A percentile compares a stretch with the other conserved stretches of the same genome.
Evolutionary conservation across 2,797 vertebrate genomes (phyloP).

Genomic region (Danio kyathit): DNA sequence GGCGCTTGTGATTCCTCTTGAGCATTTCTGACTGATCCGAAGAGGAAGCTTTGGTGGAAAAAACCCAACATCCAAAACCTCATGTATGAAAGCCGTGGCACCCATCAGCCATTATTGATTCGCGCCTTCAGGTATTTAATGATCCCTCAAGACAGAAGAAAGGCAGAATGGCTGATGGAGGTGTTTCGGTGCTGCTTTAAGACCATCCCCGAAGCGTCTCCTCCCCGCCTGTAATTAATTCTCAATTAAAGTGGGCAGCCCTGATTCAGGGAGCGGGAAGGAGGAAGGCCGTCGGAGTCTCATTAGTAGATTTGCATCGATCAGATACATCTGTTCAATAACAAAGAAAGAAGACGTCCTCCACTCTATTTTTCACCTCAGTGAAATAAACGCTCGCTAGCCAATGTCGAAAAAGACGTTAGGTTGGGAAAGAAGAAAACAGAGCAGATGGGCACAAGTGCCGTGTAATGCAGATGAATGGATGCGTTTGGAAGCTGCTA

Average conservation of each 20-base stretch:
- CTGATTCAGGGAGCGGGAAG: constrained; percentile 34
- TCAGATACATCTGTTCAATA: constrained; percentile 65
- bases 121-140: constrained; percentile 41
- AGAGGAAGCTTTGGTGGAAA: neutral
- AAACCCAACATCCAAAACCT: neutral
- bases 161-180: constrained; percentile 19
- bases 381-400: constrained; percentile 33
- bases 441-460: constrained; percentile 31
- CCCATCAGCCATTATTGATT: constrained; percentile 34
- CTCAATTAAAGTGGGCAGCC: constrained; percentile 60
- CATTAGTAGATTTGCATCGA: constrained; percentile 68
- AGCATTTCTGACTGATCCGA: constrained; percentile 21
- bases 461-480: constrained; percentile 50
- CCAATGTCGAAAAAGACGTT: constrained; percentile 45
- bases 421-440: constrained; percentile 16
- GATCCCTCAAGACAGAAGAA: constrained; percentile 43
- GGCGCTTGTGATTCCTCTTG: constrained; percentile 4
- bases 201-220: constrained; percentile 56
- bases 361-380: constrained; percentile 52
- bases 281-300: constrained; percentile 50
- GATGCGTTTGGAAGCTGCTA: constrained; percentile 13
- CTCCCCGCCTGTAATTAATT: constrained; percentile 64
- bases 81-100: constrained; percentile 15
- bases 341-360: constrained; percentile 59
- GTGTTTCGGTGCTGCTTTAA: constrained; percentile 46